Evolutionary conservation across 2,888 invertebrate genomes (phyloP), one percentile per base, ranked within the genome.

Genomic region (Cyclophora punctaria): DNA sequence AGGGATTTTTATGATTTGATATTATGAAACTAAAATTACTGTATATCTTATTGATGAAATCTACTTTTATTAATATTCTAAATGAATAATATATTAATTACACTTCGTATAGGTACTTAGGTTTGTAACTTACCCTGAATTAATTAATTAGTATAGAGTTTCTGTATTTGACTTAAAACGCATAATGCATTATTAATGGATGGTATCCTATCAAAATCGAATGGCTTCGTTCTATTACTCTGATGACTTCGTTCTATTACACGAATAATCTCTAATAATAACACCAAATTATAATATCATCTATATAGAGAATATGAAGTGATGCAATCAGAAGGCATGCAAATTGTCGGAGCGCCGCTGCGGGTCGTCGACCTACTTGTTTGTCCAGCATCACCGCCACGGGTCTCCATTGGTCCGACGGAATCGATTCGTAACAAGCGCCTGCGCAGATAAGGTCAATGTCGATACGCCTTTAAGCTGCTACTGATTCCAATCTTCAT

Each of bases 291-390:
- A 77, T 69, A 74, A 73, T 69, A 71, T 72, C 71, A 68, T 73
- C 73, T 72, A 70, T 71, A 71, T 73, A 74, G 73, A 73, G 74
- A 74, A 69, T 71, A 69, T 44, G 68, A 68, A 67, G 72, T 83
- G 82, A 84, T 84, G 83, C 82, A 85, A 83, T 73, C 61, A 70
- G 73, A 72, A 76, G 76, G 76, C 80, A 85, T 85, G 85, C 85
- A 85, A 85, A 85, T 85, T 75, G 77, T 77, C 73, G 69, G 66
- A 48, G 71, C 69, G 69, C 67, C 64, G 67, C 65, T 66, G 59
- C 62, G 66, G 83, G 80, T 83, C 83, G 71, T 64, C 70, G 83
- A 72, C 80, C 84, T 75, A 67, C 68, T 66, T 78, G 78, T 81
- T 81, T 74, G 82, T 73, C 64, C 75, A 74, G 74, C 73, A 75